phyloP scores from a whole-genome alignment of 2,113 vertebrate genomes.

The Anas platyrhynchos region DNA sequence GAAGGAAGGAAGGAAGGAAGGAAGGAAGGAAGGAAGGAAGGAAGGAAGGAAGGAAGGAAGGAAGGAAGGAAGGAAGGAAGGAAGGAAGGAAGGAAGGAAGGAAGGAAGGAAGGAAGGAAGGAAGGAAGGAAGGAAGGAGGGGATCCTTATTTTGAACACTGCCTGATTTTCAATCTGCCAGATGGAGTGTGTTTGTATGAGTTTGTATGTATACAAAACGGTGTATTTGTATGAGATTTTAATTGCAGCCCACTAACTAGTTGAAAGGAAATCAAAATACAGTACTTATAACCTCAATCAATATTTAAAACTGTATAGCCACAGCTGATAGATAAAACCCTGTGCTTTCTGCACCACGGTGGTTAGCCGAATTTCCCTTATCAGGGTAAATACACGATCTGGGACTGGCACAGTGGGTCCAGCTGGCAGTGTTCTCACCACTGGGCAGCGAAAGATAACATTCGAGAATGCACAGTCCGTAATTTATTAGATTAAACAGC shows the following conservation, averaged over 20 bases:
- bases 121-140: too few relatives aligned
- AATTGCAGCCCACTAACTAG: neutral
- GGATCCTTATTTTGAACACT: neutral
- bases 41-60: too few relatives aligned
- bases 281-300: neutral
- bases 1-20: too few relatives aligned
- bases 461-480: accelerated
- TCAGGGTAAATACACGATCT: neutral
- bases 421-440: neutral
- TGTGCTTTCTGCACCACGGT: accelerated
- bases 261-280: neutral
- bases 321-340: neutral
- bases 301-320: neutral
- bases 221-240: neutral
- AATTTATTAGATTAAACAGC: neutral
- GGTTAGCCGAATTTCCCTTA: neutral
- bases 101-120: too few relatives aligned
- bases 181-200: neutral
- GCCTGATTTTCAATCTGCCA: neutral
- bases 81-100: neutral
- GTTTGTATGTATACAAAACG: neutral
- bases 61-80: too few relatives aligned
- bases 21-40: too few relatives aligned
- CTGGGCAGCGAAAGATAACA: accelerated
- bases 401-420: neutral